Evolutionary conservation across 2,113 vertebrate species (phyloP), one percentile per base, ranked within the genome.

Genomic region (Microtus oregoni): DNA sequence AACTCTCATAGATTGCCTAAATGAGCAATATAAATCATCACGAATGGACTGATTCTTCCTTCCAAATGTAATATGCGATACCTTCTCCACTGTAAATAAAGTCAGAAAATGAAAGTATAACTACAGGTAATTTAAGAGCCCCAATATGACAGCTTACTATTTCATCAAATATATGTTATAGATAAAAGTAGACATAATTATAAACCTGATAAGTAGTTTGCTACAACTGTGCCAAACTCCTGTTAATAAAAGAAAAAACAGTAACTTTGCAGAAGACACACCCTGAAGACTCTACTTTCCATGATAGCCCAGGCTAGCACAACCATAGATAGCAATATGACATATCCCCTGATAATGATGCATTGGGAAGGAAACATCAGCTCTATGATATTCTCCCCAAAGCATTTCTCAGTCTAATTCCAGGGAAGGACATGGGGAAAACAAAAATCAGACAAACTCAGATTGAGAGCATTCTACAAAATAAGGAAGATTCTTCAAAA

Each of bases 101-200:
- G 22, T 35, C 41, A 94, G 22, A 92, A 90, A 93, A 90, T 75
- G 41, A 85, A 20, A 83, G 38, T 0, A 0, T n/a, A 83, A 55
- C 30, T 55, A 78, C 0, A 35, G 79, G 67, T 73, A 28, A 70
- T 76, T 68, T 52, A 61, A 76, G 4, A 92, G 35, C 24, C 63
- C 52, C 75, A 22, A 89, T 92, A 78, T 73, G 68, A 20, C 10
- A 7, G 28, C 78, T 92, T 78, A 38, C 32, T 50, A 93, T 28
- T 81, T 89, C 38, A 73, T 81, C 68, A 96, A 89, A 61, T 75
- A 81, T 20, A 8, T 38, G 26, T 24, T 89, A 61, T 50, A 85
- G 15, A 86, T 75, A 76, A 96, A 94, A 86, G 28, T 58, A 79
- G 22, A 83, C 28, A 30, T 47, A 92, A 87, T 12, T 94, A 50